A percentile compares a stretch with the other conserved stretches of the same genome.
phyloP scores from a whole-genome alignment of 2,888 invertebrate genomes.

The Ophion costatus region DNA sequence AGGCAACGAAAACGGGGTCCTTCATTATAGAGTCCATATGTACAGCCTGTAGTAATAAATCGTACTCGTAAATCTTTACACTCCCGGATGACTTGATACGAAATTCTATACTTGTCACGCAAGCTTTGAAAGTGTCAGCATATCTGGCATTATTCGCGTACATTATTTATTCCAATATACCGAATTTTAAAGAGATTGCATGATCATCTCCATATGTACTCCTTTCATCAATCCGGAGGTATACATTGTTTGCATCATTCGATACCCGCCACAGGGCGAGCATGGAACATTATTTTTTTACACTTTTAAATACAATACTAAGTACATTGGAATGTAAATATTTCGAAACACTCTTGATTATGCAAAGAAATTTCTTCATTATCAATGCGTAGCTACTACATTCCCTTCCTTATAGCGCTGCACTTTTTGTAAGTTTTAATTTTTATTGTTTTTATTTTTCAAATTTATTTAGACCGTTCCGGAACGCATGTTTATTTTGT shows the following conservation, averaged over 20 bases:
- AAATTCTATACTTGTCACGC: slow-evolving; percentile 51
- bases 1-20: slow-evolving; percentile 46
- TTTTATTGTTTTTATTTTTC: too few relatives aligned
- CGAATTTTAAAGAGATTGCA: slow-evolving; percentile 9
- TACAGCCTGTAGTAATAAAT: slow-evolving; percentile 44
- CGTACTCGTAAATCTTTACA: slow-evolving; percentile 48
- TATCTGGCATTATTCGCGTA: slow-evolving; percentile 29
- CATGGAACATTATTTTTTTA: too few relatives aligned
- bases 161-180: slow-evolving; percentile 27
- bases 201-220: background rate
- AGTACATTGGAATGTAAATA: too few relatives aligned
- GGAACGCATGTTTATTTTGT: too few relatives aligned
- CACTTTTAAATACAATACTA: too few relatives aligned
- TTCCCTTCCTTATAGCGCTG: too few relatives aligned
- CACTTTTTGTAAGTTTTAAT: too few relatives aligned
- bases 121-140: slow-evolving; percentile 16
- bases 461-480: too few relatives aligned
- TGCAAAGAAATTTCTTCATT: too few relatives aligned
- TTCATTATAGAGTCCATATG: slow-evolving; percentile 41
- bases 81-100: slow-evolving; percentile 37
- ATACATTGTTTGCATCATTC: background rate
- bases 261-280: too few relatives aligned
- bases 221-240: background rate
- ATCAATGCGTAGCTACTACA: too few relatives aligned
- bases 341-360: too few relatives aligned